phyloP scores from a whole-genome alignment of 2,113 vertebrate genomes.

The Scortum barcoo region DNA sequence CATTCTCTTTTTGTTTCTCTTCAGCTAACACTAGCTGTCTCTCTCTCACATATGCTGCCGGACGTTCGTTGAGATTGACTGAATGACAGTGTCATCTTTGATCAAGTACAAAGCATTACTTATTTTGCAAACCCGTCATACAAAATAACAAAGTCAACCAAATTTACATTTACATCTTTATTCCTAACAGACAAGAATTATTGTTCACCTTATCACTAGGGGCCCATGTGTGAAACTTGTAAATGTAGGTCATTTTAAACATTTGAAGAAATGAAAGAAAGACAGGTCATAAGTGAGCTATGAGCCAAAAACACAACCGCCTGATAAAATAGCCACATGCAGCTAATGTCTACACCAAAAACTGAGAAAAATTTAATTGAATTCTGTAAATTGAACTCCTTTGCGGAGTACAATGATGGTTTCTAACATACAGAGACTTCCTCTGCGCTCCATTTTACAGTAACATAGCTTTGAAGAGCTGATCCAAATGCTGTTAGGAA shows the following conservation, averaged over 20 bases:
- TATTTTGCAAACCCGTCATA: too few species aligned
- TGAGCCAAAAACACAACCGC: background rate
- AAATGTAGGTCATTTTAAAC: background rate
- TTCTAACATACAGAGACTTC: background rate
- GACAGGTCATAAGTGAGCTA: background rate
- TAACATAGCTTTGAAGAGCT: constrained; percentile 37
- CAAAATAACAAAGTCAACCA: too few species aligned
- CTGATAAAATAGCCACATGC: background rate
- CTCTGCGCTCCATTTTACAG: background rate
- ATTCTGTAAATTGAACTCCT: background rate
- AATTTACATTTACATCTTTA: too few species aligned
- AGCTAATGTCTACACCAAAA: background rate
- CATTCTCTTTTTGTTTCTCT: background rate
- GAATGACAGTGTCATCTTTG: background rate
- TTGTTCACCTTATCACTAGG: too few species aligned
- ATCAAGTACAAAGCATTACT: background rate
- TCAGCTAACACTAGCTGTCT: background rate
- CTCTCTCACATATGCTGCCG: background rate
- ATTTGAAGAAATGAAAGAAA: background rate
- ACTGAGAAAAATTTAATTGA: background rate
- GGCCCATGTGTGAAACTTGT: too few species aligned
- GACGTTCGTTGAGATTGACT: background rate
- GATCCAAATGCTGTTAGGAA: constrained; percentile 26
- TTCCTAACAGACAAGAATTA: too few species aligned
- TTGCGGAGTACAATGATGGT: background rate